These are phyloP conservation scores for Sinonovacula constricta DNA, from an alignment of 1,140 invertebrate genomes.

Conservation along the genomic window DNA sequence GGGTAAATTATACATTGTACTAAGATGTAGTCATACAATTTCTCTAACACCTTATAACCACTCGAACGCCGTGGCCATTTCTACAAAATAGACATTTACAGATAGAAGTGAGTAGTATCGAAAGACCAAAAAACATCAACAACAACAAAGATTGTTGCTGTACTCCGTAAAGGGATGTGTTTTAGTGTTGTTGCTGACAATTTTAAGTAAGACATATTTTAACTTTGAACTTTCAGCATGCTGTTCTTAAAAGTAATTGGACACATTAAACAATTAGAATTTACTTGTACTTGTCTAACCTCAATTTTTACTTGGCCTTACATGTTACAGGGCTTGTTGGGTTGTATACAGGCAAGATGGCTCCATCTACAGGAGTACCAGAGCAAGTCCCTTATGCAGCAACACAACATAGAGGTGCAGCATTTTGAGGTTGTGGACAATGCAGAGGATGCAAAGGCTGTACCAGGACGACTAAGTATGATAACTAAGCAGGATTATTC, in stretches of 20 bases:
- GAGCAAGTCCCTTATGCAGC: slow-evolving; percentile 94
- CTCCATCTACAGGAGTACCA: slow-evolving; percentile 99
- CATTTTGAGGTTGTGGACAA: slow-evolving; percentile 93
- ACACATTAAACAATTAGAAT: neutral
- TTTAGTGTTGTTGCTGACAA: neutral
- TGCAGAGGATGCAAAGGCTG: slow-evolving; percentile 83
- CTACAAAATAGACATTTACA: too few species aligned
- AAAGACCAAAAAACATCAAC: too few species aligned
- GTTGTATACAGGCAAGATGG: slow-evolving; percentile 66
- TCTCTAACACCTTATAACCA: too few species aligned
- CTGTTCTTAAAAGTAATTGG: neutral
- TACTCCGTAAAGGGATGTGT: neutral
- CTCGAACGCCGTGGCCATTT: too few species aligned
- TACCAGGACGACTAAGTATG: slow-evolving; percentile 89
- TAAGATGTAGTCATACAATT: too few species aligned
- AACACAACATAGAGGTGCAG: slow-evolving; percentile 95
- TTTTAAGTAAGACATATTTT: too few species aligned
- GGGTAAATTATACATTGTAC: too few species aligned
- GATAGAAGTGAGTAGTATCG: too few species aligned
- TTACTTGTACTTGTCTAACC: neutral
- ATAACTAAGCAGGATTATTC: too few species aligned
- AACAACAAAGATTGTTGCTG: too few species aligned
- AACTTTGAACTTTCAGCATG: too few species aligned
- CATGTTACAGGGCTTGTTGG: neutral
- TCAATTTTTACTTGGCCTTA: neutral